Evolutionary conservation across 2,113 vertebrate species (phyloP), one percentile per base, ranked within the genome.

Genomic region (Saccopteryx leptura): DNA sequence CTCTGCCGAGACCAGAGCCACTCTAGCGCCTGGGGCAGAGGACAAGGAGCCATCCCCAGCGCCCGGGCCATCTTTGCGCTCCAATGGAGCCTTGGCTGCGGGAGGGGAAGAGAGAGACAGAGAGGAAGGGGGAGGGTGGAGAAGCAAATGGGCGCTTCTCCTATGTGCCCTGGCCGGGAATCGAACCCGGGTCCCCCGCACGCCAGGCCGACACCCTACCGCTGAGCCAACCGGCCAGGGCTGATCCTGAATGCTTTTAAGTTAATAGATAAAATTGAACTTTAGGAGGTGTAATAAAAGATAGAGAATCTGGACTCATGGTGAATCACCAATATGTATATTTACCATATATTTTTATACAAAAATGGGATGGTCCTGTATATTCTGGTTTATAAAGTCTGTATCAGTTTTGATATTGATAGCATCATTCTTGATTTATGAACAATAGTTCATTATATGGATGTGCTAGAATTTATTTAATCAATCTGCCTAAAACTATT

Each of bases 391-490:
- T 93, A 7, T 78, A 95, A 93, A 95, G 90, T 81, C 14, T 13
- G 13, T 46, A 66, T 33, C 6, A 63, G 9, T 95, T 24, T 31
- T 28, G 84, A 50, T 2, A n/a, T 68, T 92, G 76, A 76, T 50
- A 76, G 17, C 17, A 93, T 68, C 18, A 93, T 86, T 71, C 24
- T 83, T 94, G 23, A 75, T 83, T 90, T 86, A 17, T 85, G 39
- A 86, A 33, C 11, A 93, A 18, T 85, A 71, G 94, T 94, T 63
- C n/a, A 61, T 39, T 85, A 82, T 83, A 33, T n/a, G 12, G n/a
- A 68, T 84, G 58, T 93, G 33, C 23, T 58, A 90, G 46, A 90
- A 95, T 92, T 95, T 78, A 90, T 68, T 58, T 78, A 78, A 95
- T 4, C 14, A 72, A 24, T 66, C 15, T 65, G 15, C 9, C 71